These are phyloP conservation scores for Lissonota sp. DNA, from an alignment of 2,888 invertebrate genomes.

Conservation along the genomic window DNA sequence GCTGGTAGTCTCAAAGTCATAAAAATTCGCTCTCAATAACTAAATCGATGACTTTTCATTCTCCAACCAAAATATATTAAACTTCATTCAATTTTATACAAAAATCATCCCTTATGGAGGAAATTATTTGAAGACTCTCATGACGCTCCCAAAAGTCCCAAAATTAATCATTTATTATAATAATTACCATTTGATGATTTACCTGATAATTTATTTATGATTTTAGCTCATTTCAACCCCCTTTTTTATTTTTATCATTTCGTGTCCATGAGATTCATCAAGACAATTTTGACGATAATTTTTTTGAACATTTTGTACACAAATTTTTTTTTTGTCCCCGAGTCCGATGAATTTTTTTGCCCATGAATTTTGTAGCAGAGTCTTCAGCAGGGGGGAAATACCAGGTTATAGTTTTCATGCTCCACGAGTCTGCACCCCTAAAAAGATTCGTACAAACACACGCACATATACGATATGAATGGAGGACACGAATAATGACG, in stretches of 20 bases:
- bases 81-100: no score
- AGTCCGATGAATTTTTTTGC: neutral
- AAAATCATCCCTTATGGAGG: no score
- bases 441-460: slow-evolving; percentile 25
- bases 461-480: slow-evolving; percentile 26
- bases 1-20: slow-evolving; percentile 11
- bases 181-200: no score
- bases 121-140: no score
- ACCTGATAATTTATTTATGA: no score
- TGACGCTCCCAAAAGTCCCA: no score
- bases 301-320: no score
- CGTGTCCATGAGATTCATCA: no score
- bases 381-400: slow-evolving; percentile 29
- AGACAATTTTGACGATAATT: no score
- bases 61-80: neutral
- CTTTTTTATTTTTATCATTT: no score
- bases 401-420: slow-evolving; percentile 44
- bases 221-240: no score
- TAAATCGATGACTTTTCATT: neutral
- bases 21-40: neutral
- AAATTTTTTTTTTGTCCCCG: neutral
- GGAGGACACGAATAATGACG: slow-evolving; percentile 81
- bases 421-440: slow-evolving; percentile 39
- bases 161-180: no score
- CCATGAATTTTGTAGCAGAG: slow-evolving; percentile 2